These are phyloP conservation scores for Ectobius pallidus DNA, from an alignment of 2,888 invertebrate species.

Conservation along the genomic window DNA sequence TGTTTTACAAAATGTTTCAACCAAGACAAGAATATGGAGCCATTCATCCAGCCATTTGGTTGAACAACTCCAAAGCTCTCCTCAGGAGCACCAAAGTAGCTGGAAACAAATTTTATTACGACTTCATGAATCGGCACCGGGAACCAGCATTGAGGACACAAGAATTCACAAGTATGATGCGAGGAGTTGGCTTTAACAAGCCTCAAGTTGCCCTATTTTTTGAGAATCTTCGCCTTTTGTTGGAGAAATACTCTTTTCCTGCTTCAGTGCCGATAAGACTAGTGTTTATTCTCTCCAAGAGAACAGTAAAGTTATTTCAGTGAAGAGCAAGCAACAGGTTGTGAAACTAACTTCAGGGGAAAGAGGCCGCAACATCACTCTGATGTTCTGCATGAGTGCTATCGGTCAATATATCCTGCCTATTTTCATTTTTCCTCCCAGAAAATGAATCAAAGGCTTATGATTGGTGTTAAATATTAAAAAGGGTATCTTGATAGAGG, in stretches of 20 bases:
- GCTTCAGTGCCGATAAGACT: background rate
- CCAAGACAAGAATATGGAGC: conserved; percentile 34
- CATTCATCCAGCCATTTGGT: conserved; percentile 40
- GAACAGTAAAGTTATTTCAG: background rate
- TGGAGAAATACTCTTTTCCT: background rate
- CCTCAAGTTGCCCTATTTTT: background rate
- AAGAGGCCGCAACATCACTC: conserved; percentile 41
- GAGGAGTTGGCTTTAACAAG: background rate
- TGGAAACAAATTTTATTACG: background rate
- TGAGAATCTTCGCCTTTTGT: background rate
- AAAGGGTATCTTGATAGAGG: too few relatives aligned
- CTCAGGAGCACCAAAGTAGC: conserved; percentile 33
- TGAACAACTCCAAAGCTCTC: conserved; percentile 34
- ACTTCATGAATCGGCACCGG: background rate
- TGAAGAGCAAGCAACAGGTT: conserved; percentile 43
- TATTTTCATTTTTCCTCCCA: conserved; percentile 44
- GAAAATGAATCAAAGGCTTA: conserved; percentile 39
- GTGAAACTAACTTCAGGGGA: conserved; percentile 45
- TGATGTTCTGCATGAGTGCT: conserved; percentile 45
- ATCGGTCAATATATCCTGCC: conserved; percentile 43
- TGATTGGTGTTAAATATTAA: too few relatives aligned
- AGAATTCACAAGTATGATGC: background rate
- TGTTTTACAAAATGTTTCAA: conserved; percentile 37
- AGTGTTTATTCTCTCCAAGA: background rate
- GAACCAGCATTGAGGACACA: background rate